phyloP scores from a whole-genome alignment of 2,797 vertebrate species.

The Hybognathus amarus region DNA sequence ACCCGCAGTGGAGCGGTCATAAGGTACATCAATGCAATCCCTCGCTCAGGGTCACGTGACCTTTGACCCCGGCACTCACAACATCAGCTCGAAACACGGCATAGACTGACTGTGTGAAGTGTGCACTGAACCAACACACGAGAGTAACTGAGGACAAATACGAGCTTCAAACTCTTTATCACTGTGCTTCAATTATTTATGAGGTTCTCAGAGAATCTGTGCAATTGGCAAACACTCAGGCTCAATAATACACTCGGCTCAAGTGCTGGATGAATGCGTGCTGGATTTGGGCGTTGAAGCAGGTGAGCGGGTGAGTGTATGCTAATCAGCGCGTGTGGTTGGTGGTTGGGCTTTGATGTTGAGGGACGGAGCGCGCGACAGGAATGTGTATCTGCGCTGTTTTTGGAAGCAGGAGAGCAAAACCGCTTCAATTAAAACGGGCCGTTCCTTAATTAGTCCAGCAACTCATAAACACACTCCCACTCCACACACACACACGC shows the following conservation, averaged over 20 bases:
- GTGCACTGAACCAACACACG: background rate
- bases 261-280: conserved; percentile 5
- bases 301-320: conserved; percentile 24
- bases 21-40: background rate
- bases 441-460: conserved; percentile 29
- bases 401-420: conserved; percentile 44
- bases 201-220: conserved; percentile 5
- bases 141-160: conserved; percentile 25
- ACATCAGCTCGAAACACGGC: conserved; percentile 32
- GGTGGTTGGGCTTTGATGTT: conserved; percentile 28
- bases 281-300: conserved; percentile 19
- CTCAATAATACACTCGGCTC: conserved; percentile 1
- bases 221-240: conserved; percentile 2
- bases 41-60: background rate
- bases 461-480: conserved; percentile 44
- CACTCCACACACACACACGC: conserved; percentile 4
- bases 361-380: conserved; percentile 15
- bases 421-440: conserved; percentile 46
- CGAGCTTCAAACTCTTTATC: conserved; percentile 9
- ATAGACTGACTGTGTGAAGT: background rate
- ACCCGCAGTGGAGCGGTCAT: conserved; percentile 22
- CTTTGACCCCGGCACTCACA: conserved; percentile 24
- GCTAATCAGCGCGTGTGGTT: conserved; percentile 8
- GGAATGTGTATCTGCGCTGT: conserved; percentile 50
- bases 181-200: conserved; percentile 31